phyloP scores from a whole-genome alignment of 2,888 invertebrate species.

The Dolomedes plantarius region DNA sequence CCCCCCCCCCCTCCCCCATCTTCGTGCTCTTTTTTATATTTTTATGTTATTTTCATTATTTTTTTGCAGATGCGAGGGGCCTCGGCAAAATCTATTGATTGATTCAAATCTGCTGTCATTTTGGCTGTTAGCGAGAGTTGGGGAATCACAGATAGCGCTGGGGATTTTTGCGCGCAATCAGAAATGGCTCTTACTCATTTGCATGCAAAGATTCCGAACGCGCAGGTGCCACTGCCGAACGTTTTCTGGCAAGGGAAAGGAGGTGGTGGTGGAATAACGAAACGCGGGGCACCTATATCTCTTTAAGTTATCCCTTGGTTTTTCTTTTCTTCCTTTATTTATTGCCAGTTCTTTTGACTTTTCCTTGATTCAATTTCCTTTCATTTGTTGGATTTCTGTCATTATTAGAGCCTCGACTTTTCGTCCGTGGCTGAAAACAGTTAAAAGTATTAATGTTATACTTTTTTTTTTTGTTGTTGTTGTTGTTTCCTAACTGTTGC shows the following conservation, averaged over 20 bases:
- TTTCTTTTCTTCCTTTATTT: background rate
- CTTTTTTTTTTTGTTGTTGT: too few relatives aligned
- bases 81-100: constrained; percentile 62
- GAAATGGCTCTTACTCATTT: constrained; percentile 60
- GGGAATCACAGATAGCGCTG: constrained; percentile 32
- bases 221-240: constrained; percentile 58
- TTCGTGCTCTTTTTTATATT: background rate
- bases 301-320: constrained; percentile 43
- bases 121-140: constrained; percentile 59
- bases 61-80: constrained; percentile 8
- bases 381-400: constrained; percentile 6
- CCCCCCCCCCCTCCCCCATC: background rate
- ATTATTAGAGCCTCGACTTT: background rate
- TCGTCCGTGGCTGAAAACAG: too few relatives aligned
- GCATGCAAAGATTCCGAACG: constrained; percentile 57
- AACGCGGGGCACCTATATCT: constrained; percentile 48
- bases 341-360: background rate
- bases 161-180: constrained; percentile 68
- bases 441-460: too few relatives aligned
- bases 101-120: constrained; percentile 72
- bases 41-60: constrained; percentile 65
- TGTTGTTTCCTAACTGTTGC: too few relatives aligned
- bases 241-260: background rate
- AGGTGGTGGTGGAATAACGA: background rate
- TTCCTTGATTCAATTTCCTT: background rate